A percentile compares a stretch with the other conserved stretches of the same genome.
These are phyloP conservation scores for Seriola quinqueradiata DNA, from an alignment of 2,113 vertebrate species.

Conservation along the genomic window DNA sequence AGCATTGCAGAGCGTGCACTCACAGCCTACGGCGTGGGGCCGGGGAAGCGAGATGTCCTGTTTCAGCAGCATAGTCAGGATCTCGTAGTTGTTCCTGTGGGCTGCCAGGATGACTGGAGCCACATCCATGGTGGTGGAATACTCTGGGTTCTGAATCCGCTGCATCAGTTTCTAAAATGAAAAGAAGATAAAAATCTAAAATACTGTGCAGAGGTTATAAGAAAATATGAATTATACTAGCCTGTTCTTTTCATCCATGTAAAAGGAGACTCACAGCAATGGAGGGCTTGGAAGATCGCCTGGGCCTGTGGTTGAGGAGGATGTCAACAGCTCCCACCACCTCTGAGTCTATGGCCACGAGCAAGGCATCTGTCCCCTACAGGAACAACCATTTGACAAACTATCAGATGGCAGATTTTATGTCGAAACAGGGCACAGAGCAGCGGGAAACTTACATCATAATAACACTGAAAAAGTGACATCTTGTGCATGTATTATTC, in stretches of 20 bases:
- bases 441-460: background rate
- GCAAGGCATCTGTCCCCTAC: conserved; percentile 94
- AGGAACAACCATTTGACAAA: conserved; percentile 53
- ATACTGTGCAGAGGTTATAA: background rate
- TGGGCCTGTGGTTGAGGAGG: conserved; percentile 95
- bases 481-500: background rate
- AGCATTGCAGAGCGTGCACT: conserved; percentile 96
- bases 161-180: conserved; percentile 95
- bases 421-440: background rate
- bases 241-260: background rate
- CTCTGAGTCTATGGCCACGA: conserved; percentile 98
- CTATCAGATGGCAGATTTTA: background rate
- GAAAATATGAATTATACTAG: background rate
- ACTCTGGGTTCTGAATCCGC: conserved; percentile 97
- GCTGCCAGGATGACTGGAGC: conserved; percentile 98
- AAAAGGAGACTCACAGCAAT: conserved; percentile 90
- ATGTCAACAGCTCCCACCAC: conserved; percentile 99
- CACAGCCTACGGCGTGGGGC: conserved; percentile 97
- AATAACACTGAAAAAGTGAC: background rate
- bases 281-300: conserved; percentile 94
- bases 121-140: conserved; percentile 99
- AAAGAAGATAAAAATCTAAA: background rate
- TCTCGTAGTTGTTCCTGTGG: conserved; percentile 99
- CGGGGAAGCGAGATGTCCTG: conserved; percentile 97
- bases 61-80: conserved; percentile 98